phyloP scores from a whole-genome alignment of 2,888 invertebrate genomes.

The Pyrrhosoma nymphula region DNA sequence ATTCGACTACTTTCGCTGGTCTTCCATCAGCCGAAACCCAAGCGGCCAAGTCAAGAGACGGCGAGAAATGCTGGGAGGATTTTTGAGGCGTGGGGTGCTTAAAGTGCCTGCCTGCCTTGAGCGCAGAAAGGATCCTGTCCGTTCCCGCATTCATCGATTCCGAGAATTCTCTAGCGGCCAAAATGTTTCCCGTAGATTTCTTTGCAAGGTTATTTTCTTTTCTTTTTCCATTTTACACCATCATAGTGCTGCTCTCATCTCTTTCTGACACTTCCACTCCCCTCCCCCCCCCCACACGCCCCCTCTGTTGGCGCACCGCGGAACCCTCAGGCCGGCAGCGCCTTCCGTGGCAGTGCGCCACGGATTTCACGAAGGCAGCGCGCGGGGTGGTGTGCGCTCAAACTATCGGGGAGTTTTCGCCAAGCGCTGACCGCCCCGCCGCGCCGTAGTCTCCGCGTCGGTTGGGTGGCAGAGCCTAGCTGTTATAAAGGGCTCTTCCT shows the following conservation, averaged over 20 bases:
- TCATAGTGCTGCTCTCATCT: background rate
- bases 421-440: background rate
- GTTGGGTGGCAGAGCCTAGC: no score
- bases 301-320: slow-evolving; percentile 28
- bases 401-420: background rate
- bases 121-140: no score
- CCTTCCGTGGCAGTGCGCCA: background rate
- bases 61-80: no score
- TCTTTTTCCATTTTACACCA: no score
- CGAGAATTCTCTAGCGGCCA: no score
- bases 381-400: background rate
- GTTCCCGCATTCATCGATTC: no score
- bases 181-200: no score
- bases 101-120: no score
- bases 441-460: no score
- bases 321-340: slow-evolving; percentile 9
- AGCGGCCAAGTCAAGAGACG: background rate
- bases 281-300: background rate
- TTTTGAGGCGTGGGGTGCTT: no score
- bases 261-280: slow-evolving; percentile 13
- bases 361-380: slow-evolving; percentile 7
- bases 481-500: background rate
- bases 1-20: background rate
- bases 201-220: no score
- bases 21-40: background rate